Conservation (phyloP, 2,797 vertebrate species). For the Syncerus caffer region DNA sequence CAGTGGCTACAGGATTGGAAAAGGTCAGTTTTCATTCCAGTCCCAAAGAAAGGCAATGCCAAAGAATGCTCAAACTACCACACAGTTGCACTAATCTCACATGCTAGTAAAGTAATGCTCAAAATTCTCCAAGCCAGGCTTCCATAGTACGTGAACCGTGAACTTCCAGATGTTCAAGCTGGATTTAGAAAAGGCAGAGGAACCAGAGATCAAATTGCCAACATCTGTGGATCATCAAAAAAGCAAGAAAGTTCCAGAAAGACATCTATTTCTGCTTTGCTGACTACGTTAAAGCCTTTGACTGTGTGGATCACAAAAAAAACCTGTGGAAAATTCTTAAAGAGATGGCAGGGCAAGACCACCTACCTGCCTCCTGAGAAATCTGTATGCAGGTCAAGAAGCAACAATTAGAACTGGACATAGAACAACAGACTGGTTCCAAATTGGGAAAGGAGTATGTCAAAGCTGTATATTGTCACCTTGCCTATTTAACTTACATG, state of each 20-base stretch:
- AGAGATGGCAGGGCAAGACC: not conserved
- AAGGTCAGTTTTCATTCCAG: not conserved
- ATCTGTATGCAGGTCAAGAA: not conserved
- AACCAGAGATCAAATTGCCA: not conserved
- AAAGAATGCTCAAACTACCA: not conserved
- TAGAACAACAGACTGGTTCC: not conserved
- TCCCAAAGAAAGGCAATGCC: not conserved
- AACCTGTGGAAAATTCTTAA: not conserved
- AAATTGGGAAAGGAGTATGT: not conserved
- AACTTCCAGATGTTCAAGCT: not conserved
- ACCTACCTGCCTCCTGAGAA: not conserved
- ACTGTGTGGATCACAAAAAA: not conserved
- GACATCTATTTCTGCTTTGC: not conserved
- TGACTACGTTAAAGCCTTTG: not conserved
- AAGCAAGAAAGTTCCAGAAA: not conserved
- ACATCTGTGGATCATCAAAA: not conserved
- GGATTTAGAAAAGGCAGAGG: not conserved
- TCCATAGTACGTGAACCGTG: fast-evolving
- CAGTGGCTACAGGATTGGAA: not conserved
- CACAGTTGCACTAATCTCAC: not conserved
- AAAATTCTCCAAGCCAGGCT: not conserved
- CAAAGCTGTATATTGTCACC: not conserved
- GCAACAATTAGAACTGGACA: not conserved
- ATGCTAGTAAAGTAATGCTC: not conserved
- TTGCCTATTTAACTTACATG: not conserved